These are phyloP conservation scores for Amphimedon queenslandica DNA, from an alignment of 37 sponge, comb jelly and placozoan species.

Conservation along the genomic window DNA sequence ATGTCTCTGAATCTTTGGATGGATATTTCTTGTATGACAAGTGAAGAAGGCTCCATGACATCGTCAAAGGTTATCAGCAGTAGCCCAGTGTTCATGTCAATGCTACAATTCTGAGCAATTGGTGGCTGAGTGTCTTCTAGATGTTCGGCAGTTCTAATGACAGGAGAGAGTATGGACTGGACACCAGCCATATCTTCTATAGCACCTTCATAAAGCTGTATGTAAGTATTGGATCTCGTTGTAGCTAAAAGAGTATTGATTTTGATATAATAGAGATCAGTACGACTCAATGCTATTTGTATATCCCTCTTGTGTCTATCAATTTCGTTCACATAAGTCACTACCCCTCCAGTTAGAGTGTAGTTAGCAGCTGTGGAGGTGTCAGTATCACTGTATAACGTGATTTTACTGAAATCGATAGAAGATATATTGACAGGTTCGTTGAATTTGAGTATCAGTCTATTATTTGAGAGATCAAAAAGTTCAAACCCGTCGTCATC, in stretches of 20 bases:
- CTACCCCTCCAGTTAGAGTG: constrained; percentile 21
- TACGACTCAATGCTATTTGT: constrained; percentile 23
- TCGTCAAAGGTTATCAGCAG: constrained; percentile 68
- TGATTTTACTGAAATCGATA: constrained; percentile 37
- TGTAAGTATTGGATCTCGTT: constrained; percentile 10
- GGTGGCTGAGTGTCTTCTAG: constrained; percentile 55
- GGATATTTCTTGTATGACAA: constrained; percentile 34
- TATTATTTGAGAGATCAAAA: constrained; percentile 45
- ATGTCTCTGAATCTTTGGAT: constrained; percentile 23
- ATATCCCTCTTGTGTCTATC: constrained; percentile 17
- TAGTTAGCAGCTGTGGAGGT: not conserved
- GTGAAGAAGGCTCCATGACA: constrained; percentile 30
- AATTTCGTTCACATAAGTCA: constrained; percentile 19
- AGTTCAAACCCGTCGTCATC: constrained; percentile 7
- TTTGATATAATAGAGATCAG: constrained; percentile 46
- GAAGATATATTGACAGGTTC: constrained; percentile 82
- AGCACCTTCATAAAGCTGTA: constrained; percentile 36
- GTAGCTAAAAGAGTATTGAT: constrained; percentile 35
- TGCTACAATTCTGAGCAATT: constrained; percentile 27
- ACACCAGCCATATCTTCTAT: constrained; percentile 70
- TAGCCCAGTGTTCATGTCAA: constrained; percentile 65
- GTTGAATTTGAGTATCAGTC: constrained; percentile 36
- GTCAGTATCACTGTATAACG: constrained; percentile 10
- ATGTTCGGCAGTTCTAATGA: constrained; percentile 3
- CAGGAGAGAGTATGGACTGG: constrained; percentile 16